Base-by-base conservation (phyloP, 2,888 invertebrate genomes). In the Thymelicus acteon region DNA sequence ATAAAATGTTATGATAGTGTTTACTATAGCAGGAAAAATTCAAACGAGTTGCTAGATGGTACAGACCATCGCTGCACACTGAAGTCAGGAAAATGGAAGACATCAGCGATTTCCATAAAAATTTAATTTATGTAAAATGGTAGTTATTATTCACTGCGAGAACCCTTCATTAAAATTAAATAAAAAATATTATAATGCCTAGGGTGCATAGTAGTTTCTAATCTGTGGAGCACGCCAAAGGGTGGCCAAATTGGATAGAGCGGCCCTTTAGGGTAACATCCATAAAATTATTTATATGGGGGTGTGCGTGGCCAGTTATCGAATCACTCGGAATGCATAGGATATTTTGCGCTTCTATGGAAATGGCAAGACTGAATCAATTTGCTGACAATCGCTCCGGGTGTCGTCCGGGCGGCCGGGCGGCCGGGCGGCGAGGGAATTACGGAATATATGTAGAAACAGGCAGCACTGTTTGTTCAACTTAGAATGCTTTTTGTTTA, bases 281-380 rank as follows among this genome's bases (percentile, higher is more conserved):
- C 86, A 85, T 85, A 87, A 88, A 89, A 89, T 89, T 84, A 87
- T 85, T 78, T 81, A 79, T 80, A 79, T 79, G 79, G 81, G 86
- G 83, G 82, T 75, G 81, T 40, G 76, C 81, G 79, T 80, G 82
- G 83, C 81, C 82, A 84, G 84, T 88, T 88, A 89, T 89, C 81
- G 85, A 87, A 87, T 90, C 86, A 88, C 86, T 88, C 77, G 82
- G 84, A 87, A 89, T 89, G 86, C 88, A 89, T 89, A 83, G 88
- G 85, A 87, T 86, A 87, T 87, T 89, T 88, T 82, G 77, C 82
- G 85, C 85, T 80, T 75, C 76, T 79, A 78, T 77, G 81, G 80
- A 77, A 77, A 75, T 78, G 72, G 77, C 74, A 64, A 61, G 77
- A 75, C 71, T 80, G 78, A 85, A 82, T 79, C 79, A 79, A 85